A percentile compares a stretch with the other conserved stretches of the same genome.
Conservation (phyloP, 2,888 invertebrate genomes). For the Apamea epomidion region DNA sequence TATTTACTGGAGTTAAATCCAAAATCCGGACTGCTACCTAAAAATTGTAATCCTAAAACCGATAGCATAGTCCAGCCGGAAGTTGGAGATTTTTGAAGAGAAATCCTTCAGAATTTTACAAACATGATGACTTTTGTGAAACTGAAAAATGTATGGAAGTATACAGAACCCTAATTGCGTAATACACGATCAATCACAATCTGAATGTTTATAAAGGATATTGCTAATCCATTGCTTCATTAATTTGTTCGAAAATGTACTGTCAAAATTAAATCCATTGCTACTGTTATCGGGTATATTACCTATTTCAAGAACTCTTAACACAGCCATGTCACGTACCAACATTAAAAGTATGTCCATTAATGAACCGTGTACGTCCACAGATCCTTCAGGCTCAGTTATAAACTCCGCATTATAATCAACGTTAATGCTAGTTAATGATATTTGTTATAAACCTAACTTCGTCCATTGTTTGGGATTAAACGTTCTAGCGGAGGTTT, state of each 20-base stretch:
- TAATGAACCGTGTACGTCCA: neutral
- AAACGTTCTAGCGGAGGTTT: slow-evolving; percentile 42
- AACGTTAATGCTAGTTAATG: slow-evolving; percentile 41
- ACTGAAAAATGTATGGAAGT: neutral
- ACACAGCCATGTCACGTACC: neutral
- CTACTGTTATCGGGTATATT: no score
- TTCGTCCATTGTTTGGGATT: slow-evolving; percentile 47
- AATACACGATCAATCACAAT: no score
- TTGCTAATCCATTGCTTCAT: no score
- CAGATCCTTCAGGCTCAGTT: slow-evolving; percentile 18
- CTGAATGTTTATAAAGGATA: no score
- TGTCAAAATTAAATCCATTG: no score
- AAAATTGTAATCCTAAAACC: neutral
- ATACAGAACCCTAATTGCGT: neutral
- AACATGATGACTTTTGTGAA: neutral
- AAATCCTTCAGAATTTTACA: neutral
- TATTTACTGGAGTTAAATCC: slow-evolving; percentile 1
- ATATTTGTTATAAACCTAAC: slow-evolving; percentile 54
- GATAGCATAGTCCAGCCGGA: neutral
- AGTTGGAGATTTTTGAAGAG: neutral
- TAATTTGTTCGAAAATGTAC: no score
- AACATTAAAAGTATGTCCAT: slow-evolving; percentile 6
- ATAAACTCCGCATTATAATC: slow-evolving; percentile 48
- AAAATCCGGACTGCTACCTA: neutral
- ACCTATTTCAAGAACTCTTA: neutral